Evolutionary conservation across 2,113 vertebrate genomes (phyloP).

Genomic region (Trogon surrucura): DNA sequence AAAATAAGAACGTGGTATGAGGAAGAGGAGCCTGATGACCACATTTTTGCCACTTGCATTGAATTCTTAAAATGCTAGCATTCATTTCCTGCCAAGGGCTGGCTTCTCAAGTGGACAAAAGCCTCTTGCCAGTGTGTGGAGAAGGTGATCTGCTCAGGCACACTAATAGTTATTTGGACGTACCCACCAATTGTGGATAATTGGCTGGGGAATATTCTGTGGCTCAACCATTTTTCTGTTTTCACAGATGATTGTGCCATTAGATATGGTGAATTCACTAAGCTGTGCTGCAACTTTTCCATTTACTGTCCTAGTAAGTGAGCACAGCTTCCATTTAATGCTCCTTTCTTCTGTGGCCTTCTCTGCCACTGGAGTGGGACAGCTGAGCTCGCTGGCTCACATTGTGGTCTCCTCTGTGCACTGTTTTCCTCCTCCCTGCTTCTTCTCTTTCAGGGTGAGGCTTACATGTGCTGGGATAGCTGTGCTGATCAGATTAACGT

Average conservation of each 20-base stretch:
- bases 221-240: slow-evolving; percentile 41
- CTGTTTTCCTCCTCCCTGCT: neutral
- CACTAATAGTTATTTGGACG: neutral
- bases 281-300: slow-evolving; percentile 34
- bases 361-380: neutral
- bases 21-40: neutral
- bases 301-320: neutral
- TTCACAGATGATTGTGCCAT: slow-evolving; percentile 53
- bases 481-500: neutral
- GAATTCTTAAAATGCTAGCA: neutral
- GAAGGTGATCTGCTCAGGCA: neutral
- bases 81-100: neutral
- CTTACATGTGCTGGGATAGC: neutral
- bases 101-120: neutral
- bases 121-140: neutral
- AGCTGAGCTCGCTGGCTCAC: accelerated
- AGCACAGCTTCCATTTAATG: neutral
- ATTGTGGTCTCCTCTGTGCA: accelerated
- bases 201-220: slow-evolving; percentile 47
- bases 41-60: accelerated
- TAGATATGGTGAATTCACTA: slow-evolving; percentile 54
- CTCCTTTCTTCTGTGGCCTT: neutral
- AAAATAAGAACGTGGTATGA: neutral
- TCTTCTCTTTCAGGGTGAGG: neutral
- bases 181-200: slow-evolving; percentile 3